Evolutionary conservation across 2,888 invertebrate species (phyloP).

Genomic region (Caenorhabditis panamensis): DNA sequence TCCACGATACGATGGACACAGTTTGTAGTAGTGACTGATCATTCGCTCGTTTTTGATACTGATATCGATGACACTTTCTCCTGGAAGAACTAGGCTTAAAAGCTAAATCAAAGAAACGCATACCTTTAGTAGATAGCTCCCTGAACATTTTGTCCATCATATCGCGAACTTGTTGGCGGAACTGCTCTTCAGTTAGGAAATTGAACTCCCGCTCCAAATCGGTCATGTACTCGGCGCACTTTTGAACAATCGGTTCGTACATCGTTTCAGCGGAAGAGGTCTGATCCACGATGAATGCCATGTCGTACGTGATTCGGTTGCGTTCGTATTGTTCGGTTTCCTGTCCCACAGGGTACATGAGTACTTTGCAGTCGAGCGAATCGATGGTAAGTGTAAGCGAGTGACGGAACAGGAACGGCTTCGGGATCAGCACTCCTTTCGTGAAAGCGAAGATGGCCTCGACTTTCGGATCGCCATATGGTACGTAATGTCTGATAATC

Average conservation of each 20-base stretch:
- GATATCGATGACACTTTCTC: conserved; percentile 73
- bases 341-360: conserved; percentile 79
- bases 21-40: conserved; percentile 75
- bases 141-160: conserved; percentile 73
- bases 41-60: conserved; percentile 57
- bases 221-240: conserved; percentile 79
- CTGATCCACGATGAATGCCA: conserved; percentile 78
- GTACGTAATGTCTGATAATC: conserved; percentile 74
- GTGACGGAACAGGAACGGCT: conserved; percentile 65
- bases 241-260: conserved; percentile 81
- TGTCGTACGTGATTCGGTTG: conserved; percentile 74
- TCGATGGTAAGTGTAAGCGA: conserved; percentile 74
- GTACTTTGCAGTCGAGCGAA: conserved; percentile 74
- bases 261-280: conserved; percentile 73
- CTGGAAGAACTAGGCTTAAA: conserved; percentile 46
- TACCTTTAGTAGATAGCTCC: conserved; percentile 73
- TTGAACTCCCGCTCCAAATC: conserved; percentile 76
- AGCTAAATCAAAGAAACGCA: conserved; percentile 4
- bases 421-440: conserved; percentile 67
- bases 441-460: conserved; percentile 34
- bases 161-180: conserved; percentile 61
- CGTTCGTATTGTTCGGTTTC: conserved; percentile 67
- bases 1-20: conserved; percentile 78
- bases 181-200: conserved; percentile 67
- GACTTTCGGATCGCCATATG: conserved; percentile 20